A percentile compares a stretch with the other conserved stretches of the same genome.
Evolutionary conservation across 2,888 invertebrate species (phyloP).

Genomic region (Merodon equestris): DNA sequence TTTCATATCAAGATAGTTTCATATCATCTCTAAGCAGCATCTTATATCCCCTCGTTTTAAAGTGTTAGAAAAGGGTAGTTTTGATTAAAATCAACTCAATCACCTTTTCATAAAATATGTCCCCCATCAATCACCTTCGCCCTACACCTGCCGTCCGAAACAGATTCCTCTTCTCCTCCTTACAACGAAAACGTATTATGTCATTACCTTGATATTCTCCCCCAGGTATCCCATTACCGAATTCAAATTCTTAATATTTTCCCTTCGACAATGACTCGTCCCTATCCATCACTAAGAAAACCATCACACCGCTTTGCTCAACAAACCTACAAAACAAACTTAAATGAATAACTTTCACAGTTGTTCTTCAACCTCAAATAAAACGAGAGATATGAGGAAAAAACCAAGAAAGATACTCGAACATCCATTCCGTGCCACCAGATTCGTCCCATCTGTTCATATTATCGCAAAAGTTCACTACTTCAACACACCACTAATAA

Average conservation of each 20-base stretch:
- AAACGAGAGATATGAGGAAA: background rate
- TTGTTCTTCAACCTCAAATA: slow-evolving; percentile 47
- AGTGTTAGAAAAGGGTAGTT: no score
- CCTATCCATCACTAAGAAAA: slow-evolving; percentile 21
- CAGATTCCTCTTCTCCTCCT: slow-evolving; percentile 10
- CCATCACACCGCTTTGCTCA: background rate
- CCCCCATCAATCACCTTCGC: no score
- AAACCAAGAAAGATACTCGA: slow-evolving; percentile 13
- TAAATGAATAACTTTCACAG: slow-evolving; percentile 56
- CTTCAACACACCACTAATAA: slow-evolving; percentile 30
- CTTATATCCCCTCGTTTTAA: no score
- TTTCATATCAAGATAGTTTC: no score
- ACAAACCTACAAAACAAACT: slow-evolving; percentile 24
- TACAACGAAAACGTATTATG: slow-evolving; percentile 44
- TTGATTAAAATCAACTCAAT: no score
- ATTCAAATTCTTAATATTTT: slow-evolving; percentile 61
- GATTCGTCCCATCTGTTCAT: slow-evolving; percentile 53
- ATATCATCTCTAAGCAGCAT: no score
- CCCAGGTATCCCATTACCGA: slow-evolving; percentile 34
- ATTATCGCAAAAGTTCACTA: slow-evolving; percentile 48
- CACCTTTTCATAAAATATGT: no score
- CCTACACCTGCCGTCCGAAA: no score
- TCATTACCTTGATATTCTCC: slow-evolving; percentile 47
- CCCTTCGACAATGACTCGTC: slow-evolving; percentile 31
- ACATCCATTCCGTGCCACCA: slow-evolving; percentile 4